Evolutionary conservation across 2,888 invertebrate species (phyloP), one percentile per base, ranked within the genome.

Genomic region (Neuroscelio doddi): DNA sequence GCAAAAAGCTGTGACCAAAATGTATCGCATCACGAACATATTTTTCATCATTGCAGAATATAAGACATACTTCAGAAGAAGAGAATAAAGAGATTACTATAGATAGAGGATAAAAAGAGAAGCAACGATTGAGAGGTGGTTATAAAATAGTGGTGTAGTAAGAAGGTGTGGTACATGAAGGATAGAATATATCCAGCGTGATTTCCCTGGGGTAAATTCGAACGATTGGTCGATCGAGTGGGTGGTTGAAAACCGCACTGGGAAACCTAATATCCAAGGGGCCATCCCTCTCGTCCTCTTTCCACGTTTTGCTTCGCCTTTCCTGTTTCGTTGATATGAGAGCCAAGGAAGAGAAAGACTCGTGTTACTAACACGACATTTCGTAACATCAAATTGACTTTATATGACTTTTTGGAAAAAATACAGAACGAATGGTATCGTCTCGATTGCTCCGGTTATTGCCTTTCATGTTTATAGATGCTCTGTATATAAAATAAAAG

Each of bases 171-270:
- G 52, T 58, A 26, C 61, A 68, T 62, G 67, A 68, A 67, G 70
- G 72, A 72, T 72, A 72, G 73, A 75, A 78, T 79, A 80, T 80
- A 81, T 81, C 81, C 76, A 80, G 81, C 80, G 77, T 82, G 81
- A 82, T 82, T 82, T 82, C 82, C 82, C 82, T 74, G 68, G 80
- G 81, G 82, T 75, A 71, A 79, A 78, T 79, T 80, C 80, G 79
- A 73, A 77, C 80, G 82, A 82, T 82, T 81, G 79, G 78, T 78
- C 82, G 82, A 80, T 82, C 80, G 81, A 81, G 80, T 81, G 77
- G 80, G 80, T 80, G 82, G 81, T 75, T 82, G 80, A 81, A 82
- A 82, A 82, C 81, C 82, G 77, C 82, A 81, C 74, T 80, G 81
- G 81, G 81, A 81, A 82, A 82, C 80, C 82, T 82, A 81, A 82